Evolutionary conservation across 2,797 vertebrate species (phyloP).

Genomic region (Iguana delicatissima): DNA sequence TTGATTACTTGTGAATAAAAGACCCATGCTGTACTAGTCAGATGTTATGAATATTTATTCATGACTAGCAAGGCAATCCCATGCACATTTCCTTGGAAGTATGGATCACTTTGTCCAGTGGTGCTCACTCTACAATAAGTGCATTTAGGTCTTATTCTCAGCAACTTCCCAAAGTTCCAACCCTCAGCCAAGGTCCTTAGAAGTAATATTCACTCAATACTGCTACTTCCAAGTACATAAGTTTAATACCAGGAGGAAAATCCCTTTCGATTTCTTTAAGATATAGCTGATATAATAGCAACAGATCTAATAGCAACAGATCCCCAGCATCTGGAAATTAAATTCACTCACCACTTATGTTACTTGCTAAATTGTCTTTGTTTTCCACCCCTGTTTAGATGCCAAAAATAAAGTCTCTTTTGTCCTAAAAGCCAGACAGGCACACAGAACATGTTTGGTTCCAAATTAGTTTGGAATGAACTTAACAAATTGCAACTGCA

Average conservation of each 20-base stretch:
- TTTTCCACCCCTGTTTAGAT: conserved; percentile 11
- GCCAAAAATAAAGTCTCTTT: background rate
- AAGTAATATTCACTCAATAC: background rate
- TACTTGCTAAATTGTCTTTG: conserved; percentile 2
- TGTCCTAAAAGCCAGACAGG: conserved; percentile 13
- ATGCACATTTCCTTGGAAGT: background rate
- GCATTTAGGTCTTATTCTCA: background rate
- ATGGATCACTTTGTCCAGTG: background rate
- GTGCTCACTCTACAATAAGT: too few species aligned
- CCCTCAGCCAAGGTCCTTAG: background rate
- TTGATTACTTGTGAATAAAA: background rate
- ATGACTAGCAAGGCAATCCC: background rate
- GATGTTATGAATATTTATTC: background rate
- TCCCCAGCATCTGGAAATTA: background rate
- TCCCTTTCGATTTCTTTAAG: background rate
- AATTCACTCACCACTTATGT: background rate
- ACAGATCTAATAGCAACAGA: background rate
- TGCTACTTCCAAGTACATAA: background rate
- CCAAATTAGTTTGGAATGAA: conserved; percentile 57
- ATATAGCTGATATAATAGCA: background rate
- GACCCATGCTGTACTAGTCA: background rate
- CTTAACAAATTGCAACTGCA: conserved; percentile 66
- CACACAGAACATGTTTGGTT: conserved; percentile 43
- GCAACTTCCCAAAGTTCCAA: background rate
- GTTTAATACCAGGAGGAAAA: background rate